Evolutionary conservation across 2,888 invertebrate genomes (phyloP).

Genomic region (Eremobia ochroleuca): DNA sequence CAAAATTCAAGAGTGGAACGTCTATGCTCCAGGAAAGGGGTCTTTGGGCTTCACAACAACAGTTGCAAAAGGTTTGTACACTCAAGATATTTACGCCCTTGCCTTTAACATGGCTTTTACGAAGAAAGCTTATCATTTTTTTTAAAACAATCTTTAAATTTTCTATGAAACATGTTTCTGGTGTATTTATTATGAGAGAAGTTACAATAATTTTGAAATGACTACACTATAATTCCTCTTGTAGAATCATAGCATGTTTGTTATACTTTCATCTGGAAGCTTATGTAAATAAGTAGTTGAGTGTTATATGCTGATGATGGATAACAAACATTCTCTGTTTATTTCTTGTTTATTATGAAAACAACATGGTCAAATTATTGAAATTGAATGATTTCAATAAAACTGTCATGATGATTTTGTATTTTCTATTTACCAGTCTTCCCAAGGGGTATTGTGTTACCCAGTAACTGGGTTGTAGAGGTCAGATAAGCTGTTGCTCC

Average conservation of each 20-base stretch:
- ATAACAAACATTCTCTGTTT: not conserved
- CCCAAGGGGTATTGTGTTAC: not conserved
- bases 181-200: not conserved
- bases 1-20: slow-evolving; percentile 91
- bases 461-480: not conserved
- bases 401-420: not conserved
- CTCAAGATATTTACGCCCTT: not conserved
- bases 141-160: not conserved
- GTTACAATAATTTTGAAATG: not conserved
- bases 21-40: slow-evolving; percentile 87
- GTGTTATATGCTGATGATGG: not conserved
- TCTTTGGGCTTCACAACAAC: slow-evolving; percentile 87
- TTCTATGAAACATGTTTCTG: not conserved
- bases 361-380: not conserved
- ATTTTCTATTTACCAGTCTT: not conserved
- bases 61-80: slow-evolving; percentile 84
- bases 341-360: not conserved
- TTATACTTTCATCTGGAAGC: not conserved
- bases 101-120: too few relatives aligned
- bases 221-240: not conserved
- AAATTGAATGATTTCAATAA: not conserved
- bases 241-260: not conserved
- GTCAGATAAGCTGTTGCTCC: not conserved
- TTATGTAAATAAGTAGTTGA: too few relatives aligned
- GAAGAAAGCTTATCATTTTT: not conserved